Conservation (phyloP, 2,888 invertebrate species). For the Cheilosia soror region DNA sequence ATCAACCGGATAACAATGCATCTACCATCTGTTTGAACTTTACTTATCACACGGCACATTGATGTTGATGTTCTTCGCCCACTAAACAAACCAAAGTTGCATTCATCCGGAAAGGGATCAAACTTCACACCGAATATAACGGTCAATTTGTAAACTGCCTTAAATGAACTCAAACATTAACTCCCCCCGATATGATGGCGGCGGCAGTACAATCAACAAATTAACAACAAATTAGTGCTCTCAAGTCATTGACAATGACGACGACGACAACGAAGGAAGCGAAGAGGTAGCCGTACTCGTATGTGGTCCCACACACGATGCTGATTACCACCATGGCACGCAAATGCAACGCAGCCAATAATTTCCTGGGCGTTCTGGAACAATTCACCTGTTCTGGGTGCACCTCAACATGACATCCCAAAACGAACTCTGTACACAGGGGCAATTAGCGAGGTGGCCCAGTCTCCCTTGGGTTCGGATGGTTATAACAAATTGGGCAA, state of each 20-base stretch:
- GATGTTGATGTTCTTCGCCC: conserved; percentile 10
- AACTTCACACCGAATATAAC: conserved; percentile 38
- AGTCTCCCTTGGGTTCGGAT: conserved; percentile 21
- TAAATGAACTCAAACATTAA: conserved; percentile 48
- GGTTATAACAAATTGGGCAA: conserved; percentile 61
- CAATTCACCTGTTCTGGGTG: conserved; percentile 41
- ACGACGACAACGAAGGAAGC: neutral
- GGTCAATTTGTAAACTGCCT: conserved; percentile 50
- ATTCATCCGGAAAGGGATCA: conserved; percentile 32
- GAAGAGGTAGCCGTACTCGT: neutral
- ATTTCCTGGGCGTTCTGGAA: conserved; percentile 61
- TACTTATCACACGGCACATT: conserved; percentile 1
- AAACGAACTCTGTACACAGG: conserved; percentile 39
- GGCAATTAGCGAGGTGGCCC: conserved; percentile 59
- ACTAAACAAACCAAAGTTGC: conserved; percentile 9
- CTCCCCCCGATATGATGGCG: conserved; percentile 8
- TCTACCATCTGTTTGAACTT: conserved; percentile 7
- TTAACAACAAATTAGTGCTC: conserved; percentile 49
- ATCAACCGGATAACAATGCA: neutral
- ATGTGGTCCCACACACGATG: conserved; percentile 66
- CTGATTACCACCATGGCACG: conserved; percentile 46
- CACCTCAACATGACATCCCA: conserved; percentile 47
- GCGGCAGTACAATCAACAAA: conserved; percentile 12
- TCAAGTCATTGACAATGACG: conserved; percentile 17
- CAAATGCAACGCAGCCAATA: neutral